Conservation (phyloP, 2,113 vertebrate species). For the Alexandromys fortis region DNA sequence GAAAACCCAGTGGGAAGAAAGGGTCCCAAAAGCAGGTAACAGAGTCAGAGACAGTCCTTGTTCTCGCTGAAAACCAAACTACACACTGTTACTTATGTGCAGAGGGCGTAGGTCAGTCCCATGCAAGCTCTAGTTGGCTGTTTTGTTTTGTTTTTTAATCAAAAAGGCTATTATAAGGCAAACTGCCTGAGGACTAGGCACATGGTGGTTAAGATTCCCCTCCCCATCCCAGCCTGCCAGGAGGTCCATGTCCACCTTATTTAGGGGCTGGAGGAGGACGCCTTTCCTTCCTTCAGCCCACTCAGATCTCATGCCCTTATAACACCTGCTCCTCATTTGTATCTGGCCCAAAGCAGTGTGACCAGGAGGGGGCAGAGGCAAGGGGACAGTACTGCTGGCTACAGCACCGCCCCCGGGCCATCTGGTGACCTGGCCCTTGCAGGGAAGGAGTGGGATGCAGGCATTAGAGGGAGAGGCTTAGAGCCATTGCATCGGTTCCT, state of each 20-base stretch:
- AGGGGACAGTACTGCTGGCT: slow-evolving; percentile 19
- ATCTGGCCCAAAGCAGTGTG: background rate
- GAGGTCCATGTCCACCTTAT: background rate
- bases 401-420: slow-evolving; percentile 66
- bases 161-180: background rate
- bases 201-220: background rate
- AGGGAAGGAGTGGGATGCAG: slow-evolving; percentile 63
- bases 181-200: background rate
- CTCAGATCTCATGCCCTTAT: background rate
- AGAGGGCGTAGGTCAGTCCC: background rate
- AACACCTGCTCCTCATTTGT: slow-evolving; percentile 20
- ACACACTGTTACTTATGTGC: background rate
- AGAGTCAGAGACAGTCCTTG: background rate
- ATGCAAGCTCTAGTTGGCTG: background rate
- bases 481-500: background rate
- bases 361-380: slow-evolving; percentile 34
- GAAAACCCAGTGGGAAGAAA: background rate
- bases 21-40: background rate
- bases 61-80: background rate
- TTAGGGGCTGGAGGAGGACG: background rate
- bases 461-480: slow-evolving; percentile 16
- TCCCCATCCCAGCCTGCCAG: background rate
- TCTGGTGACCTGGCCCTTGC: slow-evolving; percentile 68
- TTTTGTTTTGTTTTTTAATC: background rate
- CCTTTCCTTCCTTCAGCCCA: background rate